Conservation (phyloP, 2,113 vertebrate genomes). For the Carettochelys insculpta region DNA sequence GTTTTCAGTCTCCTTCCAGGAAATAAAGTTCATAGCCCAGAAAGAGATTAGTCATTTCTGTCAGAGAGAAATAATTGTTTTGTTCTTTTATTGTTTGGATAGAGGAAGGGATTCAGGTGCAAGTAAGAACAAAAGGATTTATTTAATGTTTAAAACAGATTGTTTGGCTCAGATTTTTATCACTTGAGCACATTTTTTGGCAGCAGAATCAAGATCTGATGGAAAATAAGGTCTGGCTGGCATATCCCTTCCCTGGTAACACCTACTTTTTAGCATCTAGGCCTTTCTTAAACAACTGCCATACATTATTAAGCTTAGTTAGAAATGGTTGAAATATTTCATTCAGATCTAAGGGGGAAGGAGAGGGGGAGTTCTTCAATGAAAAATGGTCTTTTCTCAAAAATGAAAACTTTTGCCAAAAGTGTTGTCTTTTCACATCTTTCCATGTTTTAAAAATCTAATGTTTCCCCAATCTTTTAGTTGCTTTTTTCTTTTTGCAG, state of each 20-base stretch:
- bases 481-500: not conserved
- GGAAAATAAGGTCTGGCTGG: not conserved
- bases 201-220: not conserved
- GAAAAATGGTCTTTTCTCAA: not conserved
- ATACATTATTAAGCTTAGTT: not conserved
- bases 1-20: constrained; percentile 50
- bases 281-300: not conserved
- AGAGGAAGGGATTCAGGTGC: constrained; percentile 55
- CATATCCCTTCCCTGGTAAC: not conserved
- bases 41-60: constrained; percentile 50
- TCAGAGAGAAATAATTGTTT: constrained; percentile 52
- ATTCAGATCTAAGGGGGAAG: not conserved
- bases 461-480: not conserved
- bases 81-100: constrained; percentile 46
- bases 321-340: not conserved
- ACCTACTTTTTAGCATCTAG: not conserved
- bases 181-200: constrained; percentile 20
- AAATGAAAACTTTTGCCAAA: not conserved
- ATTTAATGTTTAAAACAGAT: constrained; percentile 53
- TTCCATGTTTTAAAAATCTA: not conserved
- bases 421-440: not conserved
- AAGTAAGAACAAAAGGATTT: constrained; percentile 55
- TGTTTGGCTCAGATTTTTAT: constrained; percentile 23
- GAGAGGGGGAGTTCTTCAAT: not conserved
- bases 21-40: constrained; percentile 43